Conservation (phyloP, 2,113 vertebrate genomes). For the Eurypyga helias region DNA sequence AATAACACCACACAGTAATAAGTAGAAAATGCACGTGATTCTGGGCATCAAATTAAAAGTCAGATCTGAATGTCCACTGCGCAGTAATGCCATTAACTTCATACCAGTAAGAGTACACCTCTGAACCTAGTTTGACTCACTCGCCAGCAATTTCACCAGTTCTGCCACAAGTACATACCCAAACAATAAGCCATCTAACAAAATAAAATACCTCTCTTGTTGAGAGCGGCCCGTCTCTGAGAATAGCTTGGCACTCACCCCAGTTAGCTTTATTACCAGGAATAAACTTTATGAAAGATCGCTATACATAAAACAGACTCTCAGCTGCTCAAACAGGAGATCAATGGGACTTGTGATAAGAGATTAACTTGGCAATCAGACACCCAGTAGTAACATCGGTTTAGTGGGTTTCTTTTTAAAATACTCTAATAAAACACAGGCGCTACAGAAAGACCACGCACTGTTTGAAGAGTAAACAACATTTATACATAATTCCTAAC, state of each 20-base stretch:
- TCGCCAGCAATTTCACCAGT: constrained; percentile 64
- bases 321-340: constrained; percentile 85
- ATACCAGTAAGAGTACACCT: constrained; percentile 56
- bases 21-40: constrained; percentile 29
- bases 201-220: constrained; percentile 75
- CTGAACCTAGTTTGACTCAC: constrained; percentile 63
- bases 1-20: background rate
- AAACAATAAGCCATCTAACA: constrained; percentile 79
- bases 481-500: background rate
- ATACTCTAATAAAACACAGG: background rate
- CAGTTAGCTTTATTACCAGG: constrained; percentile 80
- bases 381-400: constrained; percentile 41
- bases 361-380: constrained; percentile 80
- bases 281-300: constrained; percentile 85
- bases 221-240: constrained; percentile 74
- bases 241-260: constrained; percentile 83
- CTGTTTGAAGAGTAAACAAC: background rate
- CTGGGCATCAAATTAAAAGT: constrained; percentile 36
- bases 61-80: constrained; percentile 7
- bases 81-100: constrained; percentile 52
- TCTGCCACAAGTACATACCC: constrained; percentile 74
- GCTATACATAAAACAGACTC: constrained; percentile 77
- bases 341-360: constrained; percentile 81
- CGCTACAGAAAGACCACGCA: background rate
- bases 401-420: constrained; percentile 51